Base-by-base conservation (phyloP, 2,888 invertebrate species). In the Ectobius pallidus region DNA sequence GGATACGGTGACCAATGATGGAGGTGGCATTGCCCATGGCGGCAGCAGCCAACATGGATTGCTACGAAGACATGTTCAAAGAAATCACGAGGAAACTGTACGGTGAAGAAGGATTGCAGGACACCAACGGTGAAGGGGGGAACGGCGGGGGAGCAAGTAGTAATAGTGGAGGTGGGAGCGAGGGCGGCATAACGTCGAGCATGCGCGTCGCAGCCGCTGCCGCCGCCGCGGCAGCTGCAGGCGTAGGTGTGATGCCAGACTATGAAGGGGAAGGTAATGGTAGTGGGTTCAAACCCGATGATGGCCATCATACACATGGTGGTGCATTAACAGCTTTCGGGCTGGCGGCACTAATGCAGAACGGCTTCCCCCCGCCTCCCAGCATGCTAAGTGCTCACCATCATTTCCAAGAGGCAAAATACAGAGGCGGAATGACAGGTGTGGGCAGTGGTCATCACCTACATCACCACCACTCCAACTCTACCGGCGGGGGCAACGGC, bases 1-100 rank as follows among this genome's bases (percentile, higher is more conserved):
- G 65, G 46, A 16, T 44, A 65, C 65, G 65, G 65, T 65, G 65
- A 65, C 42, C 71, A 74, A 74, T 78, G 77, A 78, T 84, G 84
- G 84, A 85, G 81, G 83, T 83, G 81, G 83, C 84, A 79, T 87
- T 87, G 87, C 88, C 88, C 81, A 42, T 67, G 73, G 61, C 70
- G 52, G 62, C 73, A 39, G 72, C 75, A 89, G 90, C 83, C 83
- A 86, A 85, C 83, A 86, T 85, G 82, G 87, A 87, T 85, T 87
- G 86, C 82, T 90, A 93, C 85, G 93, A 93, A 85, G 93, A 93
- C 82, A 93, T 93, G 91, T 93, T 93, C 83, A 95, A 95, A 84
- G 95, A 95, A 88, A 95, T 95, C 81, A 95, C 95, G 76, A 90
- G 94, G 83, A 95, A 95, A 86, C 87, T 95, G 78, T 95, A 95